Evolutionary conservation across 2,888 invertebrate species (phyloP).

Genomic region (Agonopterix heracliana): DNA sequence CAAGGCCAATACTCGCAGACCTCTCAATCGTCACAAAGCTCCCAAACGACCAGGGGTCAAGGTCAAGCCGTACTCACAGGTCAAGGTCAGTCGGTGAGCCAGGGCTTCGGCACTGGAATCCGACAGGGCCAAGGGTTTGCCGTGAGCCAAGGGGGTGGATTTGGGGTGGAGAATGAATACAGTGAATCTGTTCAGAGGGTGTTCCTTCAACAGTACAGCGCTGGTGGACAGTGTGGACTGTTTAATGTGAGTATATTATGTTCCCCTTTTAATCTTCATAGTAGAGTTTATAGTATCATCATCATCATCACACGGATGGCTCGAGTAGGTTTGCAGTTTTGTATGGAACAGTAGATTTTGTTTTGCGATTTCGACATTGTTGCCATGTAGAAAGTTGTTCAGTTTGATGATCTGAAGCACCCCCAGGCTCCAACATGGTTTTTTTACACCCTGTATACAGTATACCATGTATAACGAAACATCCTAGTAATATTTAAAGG

Average conservation of each 20-base stretch:
- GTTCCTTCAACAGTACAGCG: constrained; percentile 43
- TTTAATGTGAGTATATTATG: constrained; percentile 48
- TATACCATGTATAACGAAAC: no score
- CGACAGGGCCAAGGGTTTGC: constrained; percentile 16
- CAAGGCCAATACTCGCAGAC: constrained; percentile 18
- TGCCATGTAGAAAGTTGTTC: no score
- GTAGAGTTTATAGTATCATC: neutral
- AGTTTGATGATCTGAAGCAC: no score
- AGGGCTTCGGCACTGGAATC: constrained; percentile 25
- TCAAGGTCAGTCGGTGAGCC: constrained; percentile 19
- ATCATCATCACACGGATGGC: neutral
- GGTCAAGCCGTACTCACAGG: constrained; percentile 13
- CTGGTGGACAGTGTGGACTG: constrained; percentile 51
- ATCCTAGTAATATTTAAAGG: no score
- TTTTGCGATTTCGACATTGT: no score
- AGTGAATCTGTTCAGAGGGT: constrained; percentile 45
- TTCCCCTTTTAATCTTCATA: no score
- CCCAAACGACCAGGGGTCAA: constrained; percentile 10
- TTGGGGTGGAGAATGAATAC: constrained; percentile 42
- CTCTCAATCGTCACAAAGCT: constrained; percentile 21
- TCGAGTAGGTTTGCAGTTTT: no score
- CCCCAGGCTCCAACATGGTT: no score
- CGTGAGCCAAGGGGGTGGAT: constrained; percentile 27
- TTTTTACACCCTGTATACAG: no score
- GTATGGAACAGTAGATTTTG: no score